phyloP scores from a whole-genome alignment of 2,113 vertebrate genomes.

The Vulpes ferrilata region DNA sequence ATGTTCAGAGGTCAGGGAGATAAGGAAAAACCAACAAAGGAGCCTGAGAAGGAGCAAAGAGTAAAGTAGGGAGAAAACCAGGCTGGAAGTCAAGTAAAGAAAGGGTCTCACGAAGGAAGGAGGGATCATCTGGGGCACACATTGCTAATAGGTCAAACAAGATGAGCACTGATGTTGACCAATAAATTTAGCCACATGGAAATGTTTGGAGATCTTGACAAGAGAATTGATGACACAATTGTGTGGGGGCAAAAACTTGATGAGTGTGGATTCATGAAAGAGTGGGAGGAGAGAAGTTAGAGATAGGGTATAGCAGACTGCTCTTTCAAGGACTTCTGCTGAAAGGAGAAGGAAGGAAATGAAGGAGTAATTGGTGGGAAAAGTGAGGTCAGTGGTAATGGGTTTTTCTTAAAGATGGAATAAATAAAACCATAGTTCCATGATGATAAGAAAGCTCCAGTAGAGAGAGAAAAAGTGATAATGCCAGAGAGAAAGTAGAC shows the following conservation, averaged over 20 bases:
- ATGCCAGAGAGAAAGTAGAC: neutral
- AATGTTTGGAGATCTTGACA: neutral
- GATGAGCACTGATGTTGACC: neutral
- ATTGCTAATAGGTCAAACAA: neutral
- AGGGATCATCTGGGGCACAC: neutral
- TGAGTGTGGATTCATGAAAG: neutral
- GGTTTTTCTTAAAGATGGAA: neutral
- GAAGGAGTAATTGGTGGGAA: neutral
- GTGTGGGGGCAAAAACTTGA: neutral
- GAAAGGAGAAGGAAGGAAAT: slow-evolving; percentile 8
- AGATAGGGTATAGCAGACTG: neutral
- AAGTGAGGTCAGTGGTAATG: neutral
- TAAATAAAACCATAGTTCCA: slow-evolving; percentile 25
- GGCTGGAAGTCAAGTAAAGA: neutral
- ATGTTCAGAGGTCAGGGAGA: slow-evolving; percentile 36
- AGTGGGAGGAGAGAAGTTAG: neutral
- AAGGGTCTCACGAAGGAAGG: neutral
- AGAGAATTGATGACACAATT: neutral
- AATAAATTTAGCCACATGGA: neutral
- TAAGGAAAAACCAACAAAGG: slow-evolving; percentile 26
- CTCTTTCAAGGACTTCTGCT: neutral
- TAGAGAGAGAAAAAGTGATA: neutral
- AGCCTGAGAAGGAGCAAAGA: neutral
- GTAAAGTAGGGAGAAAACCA: neutral
- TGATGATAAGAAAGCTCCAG: neutral